Percentiles rank a stretch among this genome's conserved stretches.
Evolutionary conservation across 2,888 invertebrate genomes (phyloP).

Genomic region (Alitta virens): DNA sequence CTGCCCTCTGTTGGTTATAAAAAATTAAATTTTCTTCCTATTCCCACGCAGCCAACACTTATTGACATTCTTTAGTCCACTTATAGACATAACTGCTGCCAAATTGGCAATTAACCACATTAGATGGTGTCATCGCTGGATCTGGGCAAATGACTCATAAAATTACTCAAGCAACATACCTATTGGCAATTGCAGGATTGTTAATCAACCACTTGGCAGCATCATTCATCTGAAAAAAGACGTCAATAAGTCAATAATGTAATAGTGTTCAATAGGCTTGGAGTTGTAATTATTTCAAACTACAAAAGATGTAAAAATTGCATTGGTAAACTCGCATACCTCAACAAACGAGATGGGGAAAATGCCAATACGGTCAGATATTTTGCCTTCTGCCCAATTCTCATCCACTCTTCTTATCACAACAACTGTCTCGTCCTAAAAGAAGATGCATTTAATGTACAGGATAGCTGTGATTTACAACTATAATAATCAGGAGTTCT

Average conservation of each 20-base stretch:
- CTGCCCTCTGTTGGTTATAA: background rate
- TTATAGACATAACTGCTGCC: too few relatives aligned
- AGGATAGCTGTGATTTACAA: background rate
- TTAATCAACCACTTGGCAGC: slow-evolving; percentile 65
- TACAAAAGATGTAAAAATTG: too few relatives aligned
- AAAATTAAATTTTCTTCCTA: too few relatives aligned
- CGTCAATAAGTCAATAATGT: too few relatives aligned
- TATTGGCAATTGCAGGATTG: slow-evolving; percentile 2
- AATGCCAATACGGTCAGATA: slow-evolving; percentile 81
- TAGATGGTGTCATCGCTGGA: too few relatives aligned
- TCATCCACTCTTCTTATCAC: slow-evolving; percentile 88
- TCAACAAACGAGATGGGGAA: slow-evolving; percentile 94
- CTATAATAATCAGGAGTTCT: background rate
- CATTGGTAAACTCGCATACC: slow-evolving; percentile 55
- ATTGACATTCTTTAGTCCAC: too few relatives aligned
- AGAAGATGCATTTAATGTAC: background rate
- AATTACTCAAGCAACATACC: too few relatives aligned
- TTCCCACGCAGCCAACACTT: too few relatives aligned
- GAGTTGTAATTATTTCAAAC: too few relatives aligned
- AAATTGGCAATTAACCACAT: too few relatives aligned
- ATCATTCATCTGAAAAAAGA: slow-evolving; percentile 74
- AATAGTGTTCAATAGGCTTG: too few relatives aligned
- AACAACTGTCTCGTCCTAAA: slow-evolving; percentile 75
- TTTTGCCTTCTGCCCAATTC: slow-evolving; percentile 93
- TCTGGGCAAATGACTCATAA: too few relatives aligned